Conservation (phyloP, 2,113 vertebrate species). For the Rallus limicola region DNA sequence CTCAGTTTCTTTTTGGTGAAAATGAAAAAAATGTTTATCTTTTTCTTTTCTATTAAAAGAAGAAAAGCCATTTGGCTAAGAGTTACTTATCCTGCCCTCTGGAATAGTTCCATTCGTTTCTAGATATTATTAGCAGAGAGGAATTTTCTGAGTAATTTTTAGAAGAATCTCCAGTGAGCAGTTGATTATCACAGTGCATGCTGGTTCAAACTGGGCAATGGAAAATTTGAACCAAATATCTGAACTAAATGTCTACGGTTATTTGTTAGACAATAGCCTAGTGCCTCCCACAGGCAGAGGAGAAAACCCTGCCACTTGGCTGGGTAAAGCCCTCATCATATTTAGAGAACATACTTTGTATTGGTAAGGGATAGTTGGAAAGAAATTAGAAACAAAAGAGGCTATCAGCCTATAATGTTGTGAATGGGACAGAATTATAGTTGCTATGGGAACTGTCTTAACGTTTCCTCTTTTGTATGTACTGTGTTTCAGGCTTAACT, state of each 20-base stretch:
- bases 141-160: conserved; percentile 11
- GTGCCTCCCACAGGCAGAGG: conserved; percentile 46
- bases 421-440: conserved; percentile 66
- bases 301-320: neutral
- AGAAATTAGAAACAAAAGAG: conserved; percentile 25
- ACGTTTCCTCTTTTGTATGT: conserved; percentile 66
- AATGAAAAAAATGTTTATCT: neutral
- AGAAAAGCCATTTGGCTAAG: neutral
- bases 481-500: conserved; percentile 65
- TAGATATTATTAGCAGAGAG: neutral
- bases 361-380: conserved; percentile 7
- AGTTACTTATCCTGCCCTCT: neutral
- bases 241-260: neutral
- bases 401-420: conserved; percentile 35
- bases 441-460: conserved; percentile 78
- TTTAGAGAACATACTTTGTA: neutral
- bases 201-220: neutral
- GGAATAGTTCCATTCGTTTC: neutral
- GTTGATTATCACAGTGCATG: neutral
- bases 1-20: neutral
- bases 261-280: conserved; percentile 36
- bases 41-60: neutral
- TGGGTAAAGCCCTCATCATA: neutral
- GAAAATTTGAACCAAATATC: neutral
- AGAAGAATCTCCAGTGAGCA: neutral